Conservation (phyloP, 2,888 invertebrate genomes). For the Liposcelis brunnea region DNA sequence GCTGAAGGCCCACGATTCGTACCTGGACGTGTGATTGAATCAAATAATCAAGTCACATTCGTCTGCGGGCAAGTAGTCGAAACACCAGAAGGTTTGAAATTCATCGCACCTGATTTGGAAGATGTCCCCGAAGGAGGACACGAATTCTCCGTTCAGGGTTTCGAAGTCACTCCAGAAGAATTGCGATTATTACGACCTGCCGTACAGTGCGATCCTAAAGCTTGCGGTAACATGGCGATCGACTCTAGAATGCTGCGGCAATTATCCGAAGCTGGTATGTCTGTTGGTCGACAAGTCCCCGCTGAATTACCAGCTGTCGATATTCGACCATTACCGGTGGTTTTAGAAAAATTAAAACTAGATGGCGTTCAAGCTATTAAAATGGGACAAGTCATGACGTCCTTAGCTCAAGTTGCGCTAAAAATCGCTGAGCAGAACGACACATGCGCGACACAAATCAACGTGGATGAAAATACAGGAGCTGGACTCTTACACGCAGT, state of each 20-base stretch:
- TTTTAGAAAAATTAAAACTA: conserved; percentile 24
- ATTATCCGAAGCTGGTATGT: conserved; percentile 49
- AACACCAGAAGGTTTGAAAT: conserved; percentile 36
- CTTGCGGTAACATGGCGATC: conserved; percentile 41
- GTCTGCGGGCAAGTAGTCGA: conserved; percentile 33
- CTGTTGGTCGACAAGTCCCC: conserved; percentile 43
- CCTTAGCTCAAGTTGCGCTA: conserved; percentile 24
- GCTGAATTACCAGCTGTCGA: conserved; percentile 43
- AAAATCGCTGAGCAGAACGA: conserved; percentile 21
- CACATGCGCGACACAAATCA: conserved; percentile 11
- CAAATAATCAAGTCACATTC: conserved; percentile 29
- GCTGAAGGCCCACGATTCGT: conserved; percentile 47
- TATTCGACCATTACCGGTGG: conserved; percentile 29
- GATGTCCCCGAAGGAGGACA: conserved; percentile 45
- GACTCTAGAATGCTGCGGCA: conserved; percentile 46
- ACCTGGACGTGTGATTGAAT: conserved; percentile 32
- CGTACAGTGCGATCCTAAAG: conserved; percentile 24
- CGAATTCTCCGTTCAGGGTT: conserved; percentile 54
- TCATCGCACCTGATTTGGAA: conserved; percentile 48
- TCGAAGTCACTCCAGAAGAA: conserved; percentile 35
- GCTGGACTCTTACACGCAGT: conserved; percentile 8
- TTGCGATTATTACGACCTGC: conserved; percentile 25
- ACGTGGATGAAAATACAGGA: conserved; percentile 5
- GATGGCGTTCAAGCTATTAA: conserved; percentile 26
- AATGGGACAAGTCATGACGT: conserved; percentile 28